Conservation (phyloP, 2,797 vertebrate species). For the Borostomias antarcticus region DNA sequence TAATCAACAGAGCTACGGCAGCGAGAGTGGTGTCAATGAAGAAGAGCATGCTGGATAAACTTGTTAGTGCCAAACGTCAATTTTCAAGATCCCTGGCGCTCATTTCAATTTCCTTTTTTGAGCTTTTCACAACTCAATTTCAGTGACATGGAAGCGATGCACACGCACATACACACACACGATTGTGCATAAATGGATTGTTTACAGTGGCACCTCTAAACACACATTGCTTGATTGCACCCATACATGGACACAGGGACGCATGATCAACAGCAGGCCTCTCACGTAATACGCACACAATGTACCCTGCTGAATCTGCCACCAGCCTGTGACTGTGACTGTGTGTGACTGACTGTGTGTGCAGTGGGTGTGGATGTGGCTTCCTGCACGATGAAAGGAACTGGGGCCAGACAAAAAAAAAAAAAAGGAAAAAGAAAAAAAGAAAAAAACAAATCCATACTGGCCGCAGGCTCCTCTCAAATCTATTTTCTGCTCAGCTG, state of each 20-base stretch:
- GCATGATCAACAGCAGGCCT: too few relatives aligned
- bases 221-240: slow-evolving; percentile 10
- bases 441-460: slow-evolving; percentile 88
- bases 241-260: too few relatives aligned
- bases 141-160: slow-evolving; percentile 2
- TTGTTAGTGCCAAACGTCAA: too few relatives aligned
- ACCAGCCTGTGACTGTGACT: too few relatives aligned
- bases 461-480: slow-evolving; percentile 98
- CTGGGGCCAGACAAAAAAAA: slow-evolving; percentile 76
- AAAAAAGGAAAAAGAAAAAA: slow-evolving; percentile 11
- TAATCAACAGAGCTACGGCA: too few relatives aligned
- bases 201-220: slow-evolving; percentile 6
- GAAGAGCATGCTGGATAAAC: too few relatives aligned
- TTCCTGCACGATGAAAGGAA: slow-evolving; percentile 78
- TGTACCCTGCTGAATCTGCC: too few relatives aligned
- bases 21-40: too few relatives aligned
- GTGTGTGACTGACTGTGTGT: too few relatives aligned
- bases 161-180: slow-evolving; percentile 20
- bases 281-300: too few relatives aligned
- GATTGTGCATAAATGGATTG: slow-evolving; percentile 6
- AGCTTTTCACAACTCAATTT: not conserved
- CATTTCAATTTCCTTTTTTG: too few relatives aligned
- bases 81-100: too few relatives aligned
- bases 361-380: slow-evolving; percentile 42
- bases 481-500: slow-evolving; percentile 99